Percentiles rank a stretch among this genome's conserved stretches.
These are phyloP conservation scores for Polia nebulosa DNA, from an alignment of 2,888 invertebrate genomes.

Conservation along the genomic window DNA sequence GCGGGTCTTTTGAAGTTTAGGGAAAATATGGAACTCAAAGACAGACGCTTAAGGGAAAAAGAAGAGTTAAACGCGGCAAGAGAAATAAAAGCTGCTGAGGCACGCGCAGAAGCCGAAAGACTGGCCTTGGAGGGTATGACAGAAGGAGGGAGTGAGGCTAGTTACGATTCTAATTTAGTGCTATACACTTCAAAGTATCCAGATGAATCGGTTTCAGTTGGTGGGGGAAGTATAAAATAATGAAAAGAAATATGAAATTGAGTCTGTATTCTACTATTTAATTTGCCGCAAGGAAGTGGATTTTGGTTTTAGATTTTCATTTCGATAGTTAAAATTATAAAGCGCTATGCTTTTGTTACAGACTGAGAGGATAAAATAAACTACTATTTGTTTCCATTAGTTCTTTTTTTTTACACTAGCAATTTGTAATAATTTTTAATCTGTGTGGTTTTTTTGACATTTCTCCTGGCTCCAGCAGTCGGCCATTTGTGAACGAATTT, in stretches of 20 bases:
- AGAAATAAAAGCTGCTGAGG: slow-evolving; percentile 79
- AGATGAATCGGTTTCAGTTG: slow-evolving; percentile 69
- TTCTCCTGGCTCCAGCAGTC: slow-evolving; percentile 68
- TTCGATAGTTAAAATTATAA: too few species aligned
- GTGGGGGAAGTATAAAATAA: slow-evolving; percentile 70
- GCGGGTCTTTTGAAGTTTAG: slow-evolving; percentile 80
- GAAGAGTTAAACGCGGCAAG: slow-evolving; percentile 80
- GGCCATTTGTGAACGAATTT: slow-evolving; percentile 80
- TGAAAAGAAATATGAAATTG: not conserved
- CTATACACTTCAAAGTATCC: slow-evolving; percentile 76
- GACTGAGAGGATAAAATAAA: not conserved
- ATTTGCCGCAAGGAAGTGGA: slow-evolving; percentile 12
- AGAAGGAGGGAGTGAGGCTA: slow-evolving; percentile 84
- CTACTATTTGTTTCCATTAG: not conserved
- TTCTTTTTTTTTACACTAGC: slow-evolving; percentile 8
- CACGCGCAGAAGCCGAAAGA: slow-evolving; percentile 79
- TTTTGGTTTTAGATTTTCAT: slow-evolving; percentile 8
- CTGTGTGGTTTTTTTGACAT: slow-evolving; percentile 72
- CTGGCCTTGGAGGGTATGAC: slow-evolving; percentile 78
- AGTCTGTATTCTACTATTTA: not conserved
- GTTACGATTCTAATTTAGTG: slow-evolving; percentile 83
- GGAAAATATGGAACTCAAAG: slow-evolving; percentile 82
- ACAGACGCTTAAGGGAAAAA: slow-evolving; percentile 78
- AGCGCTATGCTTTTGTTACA: not conserved
- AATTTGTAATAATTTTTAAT: slow-evolving; percentile 40